phyloP scores from a whole-genome alignment of 2,797 vertebrate genomes.

The Pagetopsis macropterus region DNA sequence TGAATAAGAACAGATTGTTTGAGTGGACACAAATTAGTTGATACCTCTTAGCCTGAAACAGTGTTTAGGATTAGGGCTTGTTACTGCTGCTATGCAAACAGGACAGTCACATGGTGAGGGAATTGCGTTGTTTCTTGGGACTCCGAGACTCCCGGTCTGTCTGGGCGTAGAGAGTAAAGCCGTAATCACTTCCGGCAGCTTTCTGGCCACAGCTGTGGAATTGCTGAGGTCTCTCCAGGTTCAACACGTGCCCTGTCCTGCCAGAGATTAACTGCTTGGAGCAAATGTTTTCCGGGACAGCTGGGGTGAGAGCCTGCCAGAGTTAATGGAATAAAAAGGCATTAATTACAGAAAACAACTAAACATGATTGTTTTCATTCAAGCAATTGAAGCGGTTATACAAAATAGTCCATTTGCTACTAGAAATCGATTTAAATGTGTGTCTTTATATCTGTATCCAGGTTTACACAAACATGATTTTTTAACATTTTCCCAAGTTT shows the following conservation, averaged over 20 bases:
- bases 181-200: conserved; percentile 66
- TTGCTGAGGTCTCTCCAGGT: conserved; percentile 34
- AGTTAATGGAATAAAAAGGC: conserved; percentile 21
- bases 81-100: conserved; percentile 50
- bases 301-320: conserved; percentile 3
- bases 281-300: conserved; percentile 37
- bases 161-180: conserved; percentile 55
- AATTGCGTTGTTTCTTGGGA: conserved; percentile 54
- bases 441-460: background rate
- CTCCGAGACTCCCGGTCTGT: conserved; percentile 48
- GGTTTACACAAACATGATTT: background rate
- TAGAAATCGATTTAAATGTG: background rate
- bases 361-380: background rate
- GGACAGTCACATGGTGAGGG: conserved; percentile 54
- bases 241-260: conserved; percentile 43
- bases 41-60: conserved; percentile 34
- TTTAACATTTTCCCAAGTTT: background rate
- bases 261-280: conserved; percentile 48
- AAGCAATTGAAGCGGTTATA: background rate
- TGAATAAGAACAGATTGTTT: conserved; percentile 8
- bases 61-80: conserved; percentile 34
- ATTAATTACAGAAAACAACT: conserved; percentile 25
- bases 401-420: too few species aligned
- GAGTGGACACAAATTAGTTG: conserved; percentile 21
- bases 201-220: conserved; percentile 48